A percentile compares a stretch with the other conserved stretches of the same genome.
Conservation (phyloP, 92 coral and sea anemone species). For the Porites cylindrica region DNA sequence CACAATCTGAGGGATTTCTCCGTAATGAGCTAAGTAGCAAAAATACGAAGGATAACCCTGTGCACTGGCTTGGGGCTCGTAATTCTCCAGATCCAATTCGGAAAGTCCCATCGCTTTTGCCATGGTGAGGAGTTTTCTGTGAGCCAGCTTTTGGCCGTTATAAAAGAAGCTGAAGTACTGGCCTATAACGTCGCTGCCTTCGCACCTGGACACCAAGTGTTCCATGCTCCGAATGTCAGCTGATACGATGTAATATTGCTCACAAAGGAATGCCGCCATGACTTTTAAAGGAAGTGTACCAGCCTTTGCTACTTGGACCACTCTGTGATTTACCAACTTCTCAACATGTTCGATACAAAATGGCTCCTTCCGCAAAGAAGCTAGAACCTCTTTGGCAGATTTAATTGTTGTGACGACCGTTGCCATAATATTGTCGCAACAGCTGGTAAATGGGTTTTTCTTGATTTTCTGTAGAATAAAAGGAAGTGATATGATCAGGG, state of each 20-base stretch:
- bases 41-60: conserved; percentile 34
- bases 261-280: conserved; percentile 29
- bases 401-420: neutral
- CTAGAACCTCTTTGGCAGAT: conserved; percentile 30
- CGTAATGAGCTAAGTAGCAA: conserved; percentile 26
- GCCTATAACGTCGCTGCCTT: conserved; percentile 21
- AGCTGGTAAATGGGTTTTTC: no score
- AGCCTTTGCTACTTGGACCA: conserved; percentile 8
- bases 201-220: conserved; percentile 17
- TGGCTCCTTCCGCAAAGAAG: conserved; percentile 18
- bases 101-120: conserved; percentile 38
- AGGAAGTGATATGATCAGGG: no score
- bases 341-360: conserved; percentile 14
- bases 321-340: conserved; percentile 10
- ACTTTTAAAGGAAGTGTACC: conserved; percentile 21
- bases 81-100: conserved; percentile 20
- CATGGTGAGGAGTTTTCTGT: conserved; percentile 19
- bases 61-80: conserved; percentile 36
- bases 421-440: no score
- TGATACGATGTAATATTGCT: conserved; percentile 25
- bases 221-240: conserved; percentile 20
- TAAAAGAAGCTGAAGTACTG: conserved; percentile 32
- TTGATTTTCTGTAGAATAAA: no score
- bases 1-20: conserved; percentile 37
- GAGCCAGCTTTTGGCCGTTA: conserved; percentile 10